Evolutionary conservation across 2,888 invertebrate species (phyloP).

Genomic region (Luffia ferchaultella): DNA sequence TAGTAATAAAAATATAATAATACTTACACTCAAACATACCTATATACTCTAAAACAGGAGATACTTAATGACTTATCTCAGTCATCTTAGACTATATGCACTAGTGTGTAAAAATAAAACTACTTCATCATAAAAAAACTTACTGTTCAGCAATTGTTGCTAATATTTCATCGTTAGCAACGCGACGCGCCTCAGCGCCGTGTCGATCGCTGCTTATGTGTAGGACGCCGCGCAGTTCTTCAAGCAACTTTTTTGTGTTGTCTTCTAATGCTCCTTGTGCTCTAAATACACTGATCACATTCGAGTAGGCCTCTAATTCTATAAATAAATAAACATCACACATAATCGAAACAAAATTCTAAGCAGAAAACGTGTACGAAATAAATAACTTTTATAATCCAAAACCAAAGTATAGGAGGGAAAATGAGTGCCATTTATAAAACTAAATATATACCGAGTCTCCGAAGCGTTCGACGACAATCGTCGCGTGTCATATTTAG

Average conservation of each 20-base stretch:
- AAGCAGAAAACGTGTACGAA: neutral
- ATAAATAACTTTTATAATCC: neutral
- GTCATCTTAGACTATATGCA: too few species aligned
- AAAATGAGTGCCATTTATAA: slow-evolving; percentile 59
- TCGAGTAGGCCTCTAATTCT: slow-evolving; percentile 94
- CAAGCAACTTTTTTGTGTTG: slow-evolving; percentile 83
- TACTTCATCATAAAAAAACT: slow-evolving; percentile 47
- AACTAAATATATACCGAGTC: slow-evolving; percentile 77
- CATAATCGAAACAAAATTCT: slow-evolving; percentile 1
- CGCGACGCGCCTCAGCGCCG: slow-evolving; percentile 90
- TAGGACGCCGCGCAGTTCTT: slow-evolving; percentile 81
- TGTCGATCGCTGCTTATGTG: slow-evolving; percentile 92
- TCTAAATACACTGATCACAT: slow-evolving; percentile 88
- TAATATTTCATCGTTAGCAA: slow-evolving; percentile 90
- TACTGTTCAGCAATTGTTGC: slow-evolving; percentile 91
- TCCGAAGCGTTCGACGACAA: slow-evolving; percentile 86
- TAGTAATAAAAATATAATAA: too few species aligned
- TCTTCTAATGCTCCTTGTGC: slow-evolving; percentile 90
- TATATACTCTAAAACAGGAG: too few species aligned
- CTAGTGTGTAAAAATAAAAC: too few species aligned
- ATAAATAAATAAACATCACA: slow-evolving; percentile 36
- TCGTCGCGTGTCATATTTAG: slow-evolving; percentile 89
- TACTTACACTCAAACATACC: too few species aligned
- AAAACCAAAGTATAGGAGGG: slow-evolving; percentile 53
- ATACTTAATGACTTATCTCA: too few species aligned